Evolutionary conservation across 2,888 invertebrate genomes (phyloP).

Genomic region (Orthosia gracilis): DNA sequence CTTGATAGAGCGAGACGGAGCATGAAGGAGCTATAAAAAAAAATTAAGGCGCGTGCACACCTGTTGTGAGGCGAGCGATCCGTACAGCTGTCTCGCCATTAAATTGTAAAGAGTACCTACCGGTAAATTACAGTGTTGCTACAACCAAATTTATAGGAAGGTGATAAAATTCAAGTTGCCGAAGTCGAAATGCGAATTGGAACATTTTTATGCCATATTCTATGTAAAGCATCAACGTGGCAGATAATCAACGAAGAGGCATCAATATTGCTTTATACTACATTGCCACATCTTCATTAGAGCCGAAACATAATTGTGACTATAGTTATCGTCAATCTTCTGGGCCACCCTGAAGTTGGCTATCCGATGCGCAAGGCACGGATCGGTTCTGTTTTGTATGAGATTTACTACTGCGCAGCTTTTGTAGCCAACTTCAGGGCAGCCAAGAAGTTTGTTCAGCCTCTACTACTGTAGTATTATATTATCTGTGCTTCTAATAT

Average conservation of each 20-base stretch:
- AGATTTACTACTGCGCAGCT: no score
- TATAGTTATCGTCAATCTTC: no score
- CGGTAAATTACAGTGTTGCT: conserved; percentile 63
- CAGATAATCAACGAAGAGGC: not conserved
- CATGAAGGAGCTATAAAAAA: conserved; percentile 59
- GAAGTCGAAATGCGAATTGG: not conserved
- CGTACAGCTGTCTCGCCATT: conserved; percentile 80
- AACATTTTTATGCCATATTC: not conserved
- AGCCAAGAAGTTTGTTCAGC: no score
- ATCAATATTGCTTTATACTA: not conserved
- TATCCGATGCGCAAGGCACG: no score
- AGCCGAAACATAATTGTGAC: not conserved
- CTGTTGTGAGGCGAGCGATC: conserved; percentile 75
- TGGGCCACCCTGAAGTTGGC: no score
- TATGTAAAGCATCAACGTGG: not conserved
- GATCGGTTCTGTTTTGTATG: no score
- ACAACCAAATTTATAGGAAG: conserved; percentile 30
- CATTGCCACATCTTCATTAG: not conserved
- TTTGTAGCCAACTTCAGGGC: no score
- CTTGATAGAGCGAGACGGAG: conserved; percentile 67
- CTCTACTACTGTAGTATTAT: no score
- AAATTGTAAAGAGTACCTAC: conserved; percentile 70
- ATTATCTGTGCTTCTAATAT: no score
- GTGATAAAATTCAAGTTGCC: conserved; percentile 8
- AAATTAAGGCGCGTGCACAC: conserved; percentile 80